phyloP scores from a whole-genome alignment of 2,113 vertebrate genomes.

The Clarias macrocephalus region DNA sequence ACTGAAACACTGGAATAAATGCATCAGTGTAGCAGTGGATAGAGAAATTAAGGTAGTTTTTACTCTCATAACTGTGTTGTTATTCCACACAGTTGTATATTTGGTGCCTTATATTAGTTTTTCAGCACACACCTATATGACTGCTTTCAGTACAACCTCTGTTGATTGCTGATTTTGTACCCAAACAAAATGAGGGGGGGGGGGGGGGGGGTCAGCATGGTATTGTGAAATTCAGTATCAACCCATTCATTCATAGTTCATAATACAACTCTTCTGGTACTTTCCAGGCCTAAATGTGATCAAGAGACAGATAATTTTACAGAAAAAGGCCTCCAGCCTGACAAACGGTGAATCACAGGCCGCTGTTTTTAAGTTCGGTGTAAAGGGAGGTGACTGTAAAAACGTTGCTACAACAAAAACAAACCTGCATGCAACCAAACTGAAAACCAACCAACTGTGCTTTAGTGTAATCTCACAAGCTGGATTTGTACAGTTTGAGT shows the following conservation, averaged over 20 bases:
- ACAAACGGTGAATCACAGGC: not conserved
- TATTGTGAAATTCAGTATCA: not conserved
- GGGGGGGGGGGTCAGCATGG: too few relatives aligned
- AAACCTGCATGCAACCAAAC: not conserved
- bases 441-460: not conserved
- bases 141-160: not conserved
- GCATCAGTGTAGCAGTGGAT: too few relatives aligned
- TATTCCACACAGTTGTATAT: too few relatives aligned
- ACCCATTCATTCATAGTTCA: not conserved
- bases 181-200: not conserved
- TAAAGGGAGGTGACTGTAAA: not conserved
- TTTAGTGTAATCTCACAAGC: not conserved
- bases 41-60: too few relatives aligned
- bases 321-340: not conserved
- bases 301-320: not conserved
- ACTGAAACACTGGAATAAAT: too few relatives aligned
- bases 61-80: too few relatives aligned
- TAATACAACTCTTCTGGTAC: not conserved
- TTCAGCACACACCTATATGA: too few relatives aligned
- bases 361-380: not conserved
- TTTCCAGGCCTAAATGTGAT: not conserved
- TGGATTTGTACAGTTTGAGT: not conserved
- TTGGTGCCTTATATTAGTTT: too few relatives aligned
- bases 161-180: not conserved
- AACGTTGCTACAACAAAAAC: not conserved